A percentile compares a stretch with the other conserved stretches of the same genome.
Conservation (phyloP, 2,797 vertebrate genomes). For the Lutjanus campechanus region DNA sequence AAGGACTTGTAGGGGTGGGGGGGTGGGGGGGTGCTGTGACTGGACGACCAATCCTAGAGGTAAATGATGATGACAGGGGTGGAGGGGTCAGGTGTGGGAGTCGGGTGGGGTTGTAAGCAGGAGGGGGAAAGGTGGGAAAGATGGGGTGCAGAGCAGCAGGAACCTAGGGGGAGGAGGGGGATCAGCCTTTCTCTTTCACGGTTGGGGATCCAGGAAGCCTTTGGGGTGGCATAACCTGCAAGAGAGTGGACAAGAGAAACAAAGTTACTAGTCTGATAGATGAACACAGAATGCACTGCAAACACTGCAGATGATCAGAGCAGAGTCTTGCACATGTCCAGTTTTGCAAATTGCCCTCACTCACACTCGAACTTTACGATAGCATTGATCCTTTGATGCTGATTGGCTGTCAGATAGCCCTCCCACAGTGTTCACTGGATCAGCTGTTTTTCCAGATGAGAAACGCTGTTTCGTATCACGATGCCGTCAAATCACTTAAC, state of each 20-base stretch:
- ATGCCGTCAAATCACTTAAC: too few species aligned
- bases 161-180: conserved; percentile 61
- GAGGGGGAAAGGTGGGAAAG: conserved; percentile 33
- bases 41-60: background rate
- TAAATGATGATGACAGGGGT: background rate
- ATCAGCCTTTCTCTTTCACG: conserved; percentile 90
- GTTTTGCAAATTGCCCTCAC: too few species aligned
- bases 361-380: too few species aligned
- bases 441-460: too few species aligned
- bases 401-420: too few species aligned
- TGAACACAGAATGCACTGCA: background rate
- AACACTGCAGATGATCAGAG: background rate
- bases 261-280: background rate
- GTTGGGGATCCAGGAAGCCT: conserved; percentile 84
- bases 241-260: background rate
- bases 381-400: too few species aligned
- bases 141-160: conserved; percentile 60
- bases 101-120: conserved; percentile 21
- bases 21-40: conserved; percentile 13
- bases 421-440: too few species aligned
- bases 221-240: conserved; percentile 88
- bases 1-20: background rate
- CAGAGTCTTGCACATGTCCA: too few species aligned
- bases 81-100: conserved; percentile 8
- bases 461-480: too few species aligned